Evolutionary conservation across 2,797 vertebrate species (phyloP).

Genomic region (Lacerta agilis): DNA sequence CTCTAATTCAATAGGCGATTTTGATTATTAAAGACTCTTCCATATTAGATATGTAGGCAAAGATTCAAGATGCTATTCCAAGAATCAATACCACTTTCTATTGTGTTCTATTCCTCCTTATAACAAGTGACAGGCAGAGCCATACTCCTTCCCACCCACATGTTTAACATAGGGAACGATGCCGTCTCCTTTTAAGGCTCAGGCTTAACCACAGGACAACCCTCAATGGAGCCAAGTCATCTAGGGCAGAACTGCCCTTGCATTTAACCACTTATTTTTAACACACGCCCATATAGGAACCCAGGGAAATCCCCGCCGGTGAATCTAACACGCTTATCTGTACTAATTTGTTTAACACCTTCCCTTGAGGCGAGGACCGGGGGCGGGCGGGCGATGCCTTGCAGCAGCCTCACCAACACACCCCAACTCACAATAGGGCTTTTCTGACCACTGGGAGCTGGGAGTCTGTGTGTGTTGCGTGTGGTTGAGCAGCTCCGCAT

Average conservation of each 20-base stretch:
- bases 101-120: no score
- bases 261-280: background rate
- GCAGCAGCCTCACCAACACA: background rate
- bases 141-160: background rate
- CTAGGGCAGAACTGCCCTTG: background rate
- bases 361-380: background rate
- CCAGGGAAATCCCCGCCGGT: background rate
- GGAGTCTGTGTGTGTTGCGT: background rate
- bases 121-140: background rate
- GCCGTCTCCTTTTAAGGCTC: conserved; percentile 24
- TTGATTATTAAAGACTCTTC: background rate
- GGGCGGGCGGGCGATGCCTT: background rate
- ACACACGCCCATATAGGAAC: background rate
- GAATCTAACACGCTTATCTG: background rate
- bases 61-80: background rate
- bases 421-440: background rate
- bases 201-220: background rate
- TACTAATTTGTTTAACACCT: no score
- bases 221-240: background rate
- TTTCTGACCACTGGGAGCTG: background rate
- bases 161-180: background rate
- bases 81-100: background rate
- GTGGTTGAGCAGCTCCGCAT: background rate
- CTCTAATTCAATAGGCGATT: background rate
- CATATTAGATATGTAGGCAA: background rate